phyloP scores from a whole-genome alignment of 2,113 vertebrate genomes.

The Sminthopsis crassicaudata region DNA sequence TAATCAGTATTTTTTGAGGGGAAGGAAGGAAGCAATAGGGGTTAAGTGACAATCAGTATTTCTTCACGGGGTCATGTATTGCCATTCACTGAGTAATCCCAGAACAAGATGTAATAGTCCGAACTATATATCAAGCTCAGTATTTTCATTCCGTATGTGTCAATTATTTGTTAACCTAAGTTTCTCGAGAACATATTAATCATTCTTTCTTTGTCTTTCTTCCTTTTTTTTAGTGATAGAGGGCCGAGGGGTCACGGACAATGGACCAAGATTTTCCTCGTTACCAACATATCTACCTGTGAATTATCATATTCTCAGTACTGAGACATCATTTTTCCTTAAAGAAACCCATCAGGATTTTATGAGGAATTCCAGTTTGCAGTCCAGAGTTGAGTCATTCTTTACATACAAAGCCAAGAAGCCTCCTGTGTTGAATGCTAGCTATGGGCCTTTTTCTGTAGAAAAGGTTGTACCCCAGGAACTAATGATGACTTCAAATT shows the following conservation, averaged over 20 bases:
- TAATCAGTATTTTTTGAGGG: not conserved
- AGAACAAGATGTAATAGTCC: not conserved
- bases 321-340: slow-evolving; percentile 92
- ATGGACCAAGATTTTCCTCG: slow-evolving; percentile 89
- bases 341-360: slow-evolving; percentile 92
- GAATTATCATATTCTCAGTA: slow-evolving; percentile 88
- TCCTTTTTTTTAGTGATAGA: slow-evolving; percentile 86
- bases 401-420: slow-evolving; percentile 90
- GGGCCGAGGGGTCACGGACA: slow-evolving; percentile 87
- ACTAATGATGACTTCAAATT: slow-evolving; percentile 83
- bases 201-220: not conserved
- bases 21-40: not conserved
- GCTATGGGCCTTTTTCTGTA: slow-evolving; percentile 91
- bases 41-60: not conserved
- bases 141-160: not conserved
- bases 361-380: slow-evolving; percentile 93
- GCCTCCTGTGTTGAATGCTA: slow-evolving; percentile 89
- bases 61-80: not conserved
- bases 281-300: slow-evolving; percentile 94
- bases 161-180: not conserved
- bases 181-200: rapidly evolving
- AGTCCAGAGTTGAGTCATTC: slow-evolving; percentile 90
- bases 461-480: slow-evolving; percentile 90
- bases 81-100: not conserved
- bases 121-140: rapidly evolving